Conservation (phyloP, 2,888 invertebrate genomes). For the Spisula solida region DNA sequence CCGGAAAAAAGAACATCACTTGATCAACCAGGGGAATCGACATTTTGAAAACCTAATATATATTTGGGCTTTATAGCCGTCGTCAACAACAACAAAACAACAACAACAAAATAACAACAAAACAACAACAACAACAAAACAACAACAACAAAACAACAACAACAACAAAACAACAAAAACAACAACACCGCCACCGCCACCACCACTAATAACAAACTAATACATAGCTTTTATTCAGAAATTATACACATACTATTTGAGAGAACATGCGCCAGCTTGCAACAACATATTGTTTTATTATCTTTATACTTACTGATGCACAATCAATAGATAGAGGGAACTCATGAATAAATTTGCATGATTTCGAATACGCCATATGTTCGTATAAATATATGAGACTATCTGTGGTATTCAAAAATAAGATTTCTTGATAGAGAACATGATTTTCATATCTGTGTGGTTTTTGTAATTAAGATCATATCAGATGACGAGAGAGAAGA, state of each 20-base stretch:
- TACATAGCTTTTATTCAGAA: not conserved
- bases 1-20: no score
- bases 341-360: constrained; percentile 27
- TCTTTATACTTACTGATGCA: not conserved
- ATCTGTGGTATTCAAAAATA: not conserved
- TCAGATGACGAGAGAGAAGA: not conserved
- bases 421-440: not conserved
- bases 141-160: no score
- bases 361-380: constrained; percentile 5
- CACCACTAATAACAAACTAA: not conserved
- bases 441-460: not conserved
- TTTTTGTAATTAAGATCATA: constrained; percentile 14
- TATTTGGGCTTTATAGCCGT: no score
- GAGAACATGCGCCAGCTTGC: not conserved
- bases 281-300: not conserved
- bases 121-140: no score
- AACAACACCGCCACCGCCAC: no score
- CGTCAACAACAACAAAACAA: no score
- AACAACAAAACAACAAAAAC: no score
- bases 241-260: not conserved
- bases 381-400: not conserved
- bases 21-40: no score
- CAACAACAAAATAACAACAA: no score
- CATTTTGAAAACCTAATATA: no score
- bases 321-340: not conserved